These are phyloP conservation scores for Prunella himalayana DNA, from an alignment of 2,113 vertebrate genomes.

Conservation along the genomic window DNA sequence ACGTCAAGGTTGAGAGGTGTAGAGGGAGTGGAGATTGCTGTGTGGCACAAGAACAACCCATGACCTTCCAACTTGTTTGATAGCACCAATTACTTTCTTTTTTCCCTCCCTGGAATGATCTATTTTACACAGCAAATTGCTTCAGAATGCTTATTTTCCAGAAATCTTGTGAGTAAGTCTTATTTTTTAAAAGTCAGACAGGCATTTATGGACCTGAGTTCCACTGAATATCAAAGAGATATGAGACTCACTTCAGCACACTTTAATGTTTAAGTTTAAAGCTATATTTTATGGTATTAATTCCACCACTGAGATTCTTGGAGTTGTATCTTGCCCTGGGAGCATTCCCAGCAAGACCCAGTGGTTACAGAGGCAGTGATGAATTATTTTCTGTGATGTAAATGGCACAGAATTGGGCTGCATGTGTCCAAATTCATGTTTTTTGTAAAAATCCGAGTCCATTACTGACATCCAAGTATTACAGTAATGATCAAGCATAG, in stretches of 20 bases:
- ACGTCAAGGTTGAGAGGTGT: background rate
- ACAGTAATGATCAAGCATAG: background rate
- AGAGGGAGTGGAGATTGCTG: background rate
- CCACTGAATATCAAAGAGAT: background rate
- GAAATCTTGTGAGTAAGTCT: background rate
- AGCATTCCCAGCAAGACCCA: background rate
- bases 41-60: background rate
- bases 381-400: background rate
- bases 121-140: background rate
- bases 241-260: background rate
- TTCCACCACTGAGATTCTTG: background rate
- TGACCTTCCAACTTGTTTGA: background rate
- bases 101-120: background rate
- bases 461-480: background rate
- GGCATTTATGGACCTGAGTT: background rate
- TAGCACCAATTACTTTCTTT: background rate
- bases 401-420: background rate
- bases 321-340: background rate
- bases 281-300: background rate
- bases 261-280: background rate
- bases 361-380: background rate
- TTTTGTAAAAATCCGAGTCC: background rate
- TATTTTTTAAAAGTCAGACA: slow-evolving; percentile 13
- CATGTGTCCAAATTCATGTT: background rate
- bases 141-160: background rate